These are phyloP conservation scores for Takifugu bimaculatus DNA, from an alignment of 2,113 vertebrate species.

Conservation along the genomic window DNA sequence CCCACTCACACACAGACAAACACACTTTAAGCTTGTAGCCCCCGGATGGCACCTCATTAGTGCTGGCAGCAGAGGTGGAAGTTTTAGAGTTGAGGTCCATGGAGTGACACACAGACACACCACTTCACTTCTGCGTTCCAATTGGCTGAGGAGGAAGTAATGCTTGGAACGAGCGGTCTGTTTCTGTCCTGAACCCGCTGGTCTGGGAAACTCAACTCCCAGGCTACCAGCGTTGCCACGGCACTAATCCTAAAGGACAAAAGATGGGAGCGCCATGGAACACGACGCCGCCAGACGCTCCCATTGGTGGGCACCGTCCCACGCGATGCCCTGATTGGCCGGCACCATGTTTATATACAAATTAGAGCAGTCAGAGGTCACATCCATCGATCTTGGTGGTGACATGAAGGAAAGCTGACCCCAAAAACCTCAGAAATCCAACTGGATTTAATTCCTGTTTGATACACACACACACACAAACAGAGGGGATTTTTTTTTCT, in stretches of 20 bases:
- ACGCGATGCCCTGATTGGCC: slow-evolving; percentile 64
- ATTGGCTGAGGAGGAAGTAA: slow-evolving; percentile 52
- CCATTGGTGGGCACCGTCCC: slow-evolving; percentile 65
- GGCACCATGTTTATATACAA: slow-evolving; percentile 66
- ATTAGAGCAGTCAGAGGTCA: slow-evolving; percentile 65
- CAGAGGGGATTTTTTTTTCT: slow-evolving; percentile 27
- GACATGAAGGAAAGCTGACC: slow-evolving; percentile 69
- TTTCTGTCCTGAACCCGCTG: slow-evolving; percentile 53
- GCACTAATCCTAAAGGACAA: slow-evolving; percentile 74
- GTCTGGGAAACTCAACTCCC: slow-evolving; percentile 71
- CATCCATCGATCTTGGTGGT: slow-evolving; percentile 70
- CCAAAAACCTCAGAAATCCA: slow-evolving; percentile 44
- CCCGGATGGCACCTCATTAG: slow-evolving; percentile 58
- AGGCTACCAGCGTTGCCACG: slow-evolving; percentile 70
- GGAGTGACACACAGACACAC: slow-evolving; percentile 33
- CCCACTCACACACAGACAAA: slow-evolving; percentile 54
- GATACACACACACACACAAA: slow-evolving; percentile 39
- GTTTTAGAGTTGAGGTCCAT: slow-evolving; percentile 39
- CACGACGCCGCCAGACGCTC: slow-evolving; percentile 47
- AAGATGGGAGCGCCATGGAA: slow-evolving; percentile 65
- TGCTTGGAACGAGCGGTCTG: slow-evolving; percentile 50
- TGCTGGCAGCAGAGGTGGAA: slow-evolving; percentile 54
- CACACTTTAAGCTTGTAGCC: slow-evolving; percentile 56
- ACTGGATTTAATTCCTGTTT: slow-evolving; percentile 63
- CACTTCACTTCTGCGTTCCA: slow-evolving; percentile 35